phyloP scores from a whole-genome alignment of 1,140 invertebrate genomes.

The Cyrtorhinus lividipennis region DNA sequence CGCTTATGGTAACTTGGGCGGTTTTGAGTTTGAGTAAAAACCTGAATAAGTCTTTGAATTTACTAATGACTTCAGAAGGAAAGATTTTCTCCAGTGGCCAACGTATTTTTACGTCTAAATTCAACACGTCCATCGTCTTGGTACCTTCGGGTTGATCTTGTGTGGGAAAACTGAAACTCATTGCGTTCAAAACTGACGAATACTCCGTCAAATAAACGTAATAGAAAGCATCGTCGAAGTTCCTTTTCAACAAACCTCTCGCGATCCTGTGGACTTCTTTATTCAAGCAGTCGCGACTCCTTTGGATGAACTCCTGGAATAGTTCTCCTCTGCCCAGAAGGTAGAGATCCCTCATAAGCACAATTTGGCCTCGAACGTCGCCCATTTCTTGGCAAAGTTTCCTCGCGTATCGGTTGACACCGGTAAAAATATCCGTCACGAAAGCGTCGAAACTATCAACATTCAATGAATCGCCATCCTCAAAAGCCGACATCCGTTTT shows the following conservation, averaged over 20 bases:
- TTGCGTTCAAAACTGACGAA: not conserved
- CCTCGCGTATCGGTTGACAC: conserved; percentile 1
- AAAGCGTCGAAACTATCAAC: not conserved
- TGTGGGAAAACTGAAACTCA: not conserved
- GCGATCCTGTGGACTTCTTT: not conserved
- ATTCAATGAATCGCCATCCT: not conserved
- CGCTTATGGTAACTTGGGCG: not conserved
- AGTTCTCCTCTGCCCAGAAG: not conserved
- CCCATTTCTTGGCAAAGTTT: not conserved
- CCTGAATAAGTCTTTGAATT: conserved; percentile 3
- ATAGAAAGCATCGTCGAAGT: conserved; percentile 12
- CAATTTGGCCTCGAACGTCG: conserved; percentile 2
- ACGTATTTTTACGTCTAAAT: not conserved
- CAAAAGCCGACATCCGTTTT: not conserved
- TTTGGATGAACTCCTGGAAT: not conserved
- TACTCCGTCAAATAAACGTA: conserved; percentile 13
- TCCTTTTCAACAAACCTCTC: not conserved
- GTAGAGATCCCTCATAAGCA: conserved; percentile 2
- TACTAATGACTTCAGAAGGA: not conserved
- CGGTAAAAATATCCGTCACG: conserved; percentile 9
- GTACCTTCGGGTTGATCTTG: not conserved
- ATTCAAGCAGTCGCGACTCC: not conserved
- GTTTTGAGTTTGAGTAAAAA: not conserved
- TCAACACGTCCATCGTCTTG: not conserved
- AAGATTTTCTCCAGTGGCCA: conserved; percentile 13